Percentiles rank a stretch among this genome's conserved stretches.
Evolutionary conservation across 2,797 vertebrate genomes (phyloP).

Genomic region (Cynodonichthys magdalenae): DNA sequence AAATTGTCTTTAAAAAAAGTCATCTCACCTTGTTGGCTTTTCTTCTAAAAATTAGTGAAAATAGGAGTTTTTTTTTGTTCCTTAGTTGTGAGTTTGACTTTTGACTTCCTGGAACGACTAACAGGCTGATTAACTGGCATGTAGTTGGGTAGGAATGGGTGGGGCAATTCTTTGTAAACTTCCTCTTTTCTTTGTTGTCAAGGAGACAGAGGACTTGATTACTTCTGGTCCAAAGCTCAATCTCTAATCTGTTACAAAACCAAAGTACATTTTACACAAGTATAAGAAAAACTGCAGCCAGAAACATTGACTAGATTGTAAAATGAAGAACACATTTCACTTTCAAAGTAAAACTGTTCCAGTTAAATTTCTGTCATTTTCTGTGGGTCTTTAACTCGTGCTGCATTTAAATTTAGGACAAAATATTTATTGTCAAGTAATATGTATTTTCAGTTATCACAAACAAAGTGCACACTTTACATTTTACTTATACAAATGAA

Average conservation of each 20-base stretch:
- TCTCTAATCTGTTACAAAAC: constrained; percentile 3
- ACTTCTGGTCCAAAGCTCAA: constrained; percentile 54
- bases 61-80: constrained; percentile 34
- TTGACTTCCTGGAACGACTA: constrained; percentile 38
- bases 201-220: constrained; percentile 53
- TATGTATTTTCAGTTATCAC: constrained; percentile 15
- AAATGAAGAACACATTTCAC: background rate
- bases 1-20: background rate
- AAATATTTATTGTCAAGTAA: constrained; percentile 47
- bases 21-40: constrained; percentile 60
- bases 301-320: background rate
- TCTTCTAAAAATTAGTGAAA: constrained; percentile 26
- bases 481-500: constrained; percentile 13
- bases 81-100: constrained; percentile 31
- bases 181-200: constrained; percentile 69
- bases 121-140: constrained; percentile 38
- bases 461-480: constrained; percentile 12
- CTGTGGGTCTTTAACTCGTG: constrained; percentile 15
- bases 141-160: constrained; percentile 69
- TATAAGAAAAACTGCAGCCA: background rate
- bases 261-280: constrained; percentile 18
- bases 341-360: background rate
- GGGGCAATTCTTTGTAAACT: constrained; percentile 61
- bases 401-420: constrained; percentile 27
- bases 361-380: background rate